A percentile compares a stretch with the other conserved stretches of the same genome.
Conservation (phyloP, 2,888 invertebrate genomes). For the Trichopoda pennipes region DNA sequence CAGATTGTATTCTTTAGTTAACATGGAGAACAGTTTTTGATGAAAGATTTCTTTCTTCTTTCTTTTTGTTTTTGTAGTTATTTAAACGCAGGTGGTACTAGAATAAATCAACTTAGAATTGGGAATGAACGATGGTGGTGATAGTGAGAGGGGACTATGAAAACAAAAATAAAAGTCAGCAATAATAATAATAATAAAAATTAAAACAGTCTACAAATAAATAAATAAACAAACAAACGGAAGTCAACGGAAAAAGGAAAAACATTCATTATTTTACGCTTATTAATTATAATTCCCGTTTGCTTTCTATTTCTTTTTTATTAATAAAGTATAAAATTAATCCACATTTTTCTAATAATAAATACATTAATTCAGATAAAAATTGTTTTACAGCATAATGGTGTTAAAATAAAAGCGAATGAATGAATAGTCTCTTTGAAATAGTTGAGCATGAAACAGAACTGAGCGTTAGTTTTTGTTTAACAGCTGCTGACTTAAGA, state of each 20-base stretch:
- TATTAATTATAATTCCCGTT: constrained; percentile 62
- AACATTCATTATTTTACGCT: constrained; percentile 72
- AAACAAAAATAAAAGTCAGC: constrained; percentile 32
- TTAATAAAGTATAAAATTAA: neutral
- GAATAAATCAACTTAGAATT: neutral
- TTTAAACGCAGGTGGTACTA: constrained; percentile 9
- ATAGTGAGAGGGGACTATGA: neutral
- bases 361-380: too few relatives aligned
- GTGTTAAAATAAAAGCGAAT: too few relatives aligned
- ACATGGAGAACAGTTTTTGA: constrained; percentile 5
- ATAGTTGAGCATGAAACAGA: too few relatives aligned
- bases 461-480: too few relatives aligned
- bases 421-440: too few relatives aligned
- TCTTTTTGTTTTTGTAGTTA: neutral
- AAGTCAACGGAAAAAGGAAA: constrained; percentile 74
- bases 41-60: neutral
- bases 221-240: constrained; percentile 70
- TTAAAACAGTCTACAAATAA: constrained; percentile 66
- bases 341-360: neutral
- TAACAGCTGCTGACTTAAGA: too few relatives aligned
- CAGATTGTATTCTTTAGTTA: neutral
- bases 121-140: neutral
- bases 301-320: constrained; percentile 1
- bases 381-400: too few relatives aligned
- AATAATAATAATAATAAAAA: constrained; percentile 16